Evolutionary conservation across 2,113 vertebrate genomes (phyloP).

Genomic region (Lamprotornis superbus): DNA sequence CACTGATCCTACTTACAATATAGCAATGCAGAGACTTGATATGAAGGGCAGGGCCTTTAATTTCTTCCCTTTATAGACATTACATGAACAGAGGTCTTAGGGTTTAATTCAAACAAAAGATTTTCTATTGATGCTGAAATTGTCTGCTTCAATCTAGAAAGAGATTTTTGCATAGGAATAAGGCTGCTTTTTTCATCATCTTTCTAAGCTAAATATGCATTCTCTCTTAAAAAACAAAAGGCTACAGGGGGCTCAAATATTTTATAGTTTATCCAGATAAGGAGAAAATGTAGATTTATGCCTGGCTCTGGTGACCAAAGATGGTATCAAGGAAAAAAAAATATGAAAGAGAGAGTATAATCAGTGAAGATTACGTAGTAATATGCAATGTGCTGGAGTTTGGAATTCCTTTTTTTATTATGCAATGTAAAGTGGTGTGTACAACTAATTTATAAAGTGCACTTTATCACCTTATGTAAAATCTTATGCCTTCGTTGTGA

Average conservation of each 20-base stretch:
- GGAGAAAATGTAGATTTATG: not conserved
- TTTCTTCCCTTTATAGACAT: not conserved
- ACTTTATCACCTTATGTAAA: constrained; percentile 13
- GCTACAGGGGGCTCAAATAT: not conserved
- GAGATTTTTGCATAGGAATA: not conserved
- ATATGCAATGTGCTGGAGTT: not conserved
- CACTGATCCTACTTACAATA: not conserved
- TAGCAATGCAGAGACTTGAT: not conserved
- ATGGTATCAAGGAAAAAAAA: not conserved
- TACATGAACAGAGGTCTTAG: not conserved
- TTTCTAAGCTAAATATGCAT: not conserved
- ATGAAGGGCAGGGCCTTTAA: not conserved
- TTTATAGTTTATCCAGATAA: not conserved
- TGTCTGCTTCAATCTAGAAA: not conserved
- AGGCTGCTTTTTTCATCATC: not conserved
- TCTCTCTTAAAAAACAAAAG: not conserved
- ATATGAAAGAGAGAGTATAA: not conserved
- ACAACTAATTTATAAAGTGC: not conserved
- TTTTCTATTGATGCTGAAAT: constrained; percentile 4
- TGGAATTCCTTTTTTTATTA: not conserved
- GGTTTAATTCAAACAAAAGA: constrained; percentile 3
- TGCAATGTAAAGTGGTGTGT: not conserved
- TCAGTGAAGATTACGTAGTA: not conserved
- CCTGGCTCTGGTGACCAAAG: not conserved
- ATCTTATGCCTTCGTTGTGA: not conserved